Evolutionary conservation across 2,113 vertebrate genomes (phyloP).

Genomic region (Ctenomys sociabilis): DNA sequence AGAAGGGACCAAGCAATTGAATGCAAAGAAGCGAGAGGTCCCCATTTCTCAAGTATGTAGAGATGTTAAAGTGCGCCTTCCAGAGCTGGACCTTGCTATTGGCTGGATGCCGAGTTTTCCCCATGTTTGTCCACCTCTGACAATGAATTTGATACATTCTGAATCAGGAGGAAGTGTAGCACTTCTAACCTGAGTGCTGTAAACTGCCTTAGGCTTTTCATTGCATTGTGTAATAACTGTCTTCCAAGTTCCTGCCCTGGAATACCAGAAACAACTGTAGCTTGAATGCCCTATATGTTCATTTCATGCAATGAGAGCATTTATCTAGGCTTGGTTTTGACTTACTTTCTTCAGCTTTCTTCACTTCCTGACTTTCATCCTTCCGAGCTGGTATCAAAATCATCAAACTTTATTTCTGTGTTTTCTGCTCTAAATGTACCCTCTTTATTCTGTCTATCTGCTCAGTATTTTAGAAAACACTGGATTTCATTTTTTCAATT

Average conservation of each 20-base stretch:
- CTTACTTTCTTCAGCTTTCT: accelerated
- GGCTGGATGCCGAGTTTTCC: not conserved
- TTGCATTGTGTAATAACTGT: not conserved
- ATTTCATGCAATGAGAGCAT: not conserved
- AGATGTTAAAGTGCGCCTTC: not conserved
- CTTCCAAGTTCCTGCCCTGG: not conserved
- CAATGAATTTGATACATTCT: not conserved
- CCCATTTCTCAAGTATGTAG: not conserved
- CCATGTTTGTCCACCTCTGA: not conserved
- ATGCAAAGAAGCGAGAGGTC: not conserved
- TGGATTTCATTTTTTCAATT: not conserved
- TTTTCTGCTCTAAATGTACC: not conserved
- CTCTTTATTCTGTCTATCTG: not conserved
- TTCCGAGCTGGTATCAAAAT: not conserved
- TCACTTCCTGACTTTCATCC: not conserved
- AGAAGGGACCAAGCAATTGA: constrained; percentile 16
- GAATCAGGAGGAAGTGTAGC: not conserved
- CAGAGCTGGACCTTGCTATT: not conserved
- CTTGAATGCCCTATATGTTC: not conserved
- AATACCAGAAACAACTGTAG: too few species aligned
- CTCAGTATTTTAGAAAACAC: not conserved
- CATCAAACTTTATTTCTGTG: not conserved
- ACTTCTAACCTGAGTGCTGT: not conserved
- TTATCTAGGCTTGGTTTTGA: not conserved
- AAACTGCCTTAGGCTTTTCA: not conserved